phyloP scores from a whole-genome alignment of 2,888 invertebrate species.

The Listrodromus nycthemerus region DNA sequence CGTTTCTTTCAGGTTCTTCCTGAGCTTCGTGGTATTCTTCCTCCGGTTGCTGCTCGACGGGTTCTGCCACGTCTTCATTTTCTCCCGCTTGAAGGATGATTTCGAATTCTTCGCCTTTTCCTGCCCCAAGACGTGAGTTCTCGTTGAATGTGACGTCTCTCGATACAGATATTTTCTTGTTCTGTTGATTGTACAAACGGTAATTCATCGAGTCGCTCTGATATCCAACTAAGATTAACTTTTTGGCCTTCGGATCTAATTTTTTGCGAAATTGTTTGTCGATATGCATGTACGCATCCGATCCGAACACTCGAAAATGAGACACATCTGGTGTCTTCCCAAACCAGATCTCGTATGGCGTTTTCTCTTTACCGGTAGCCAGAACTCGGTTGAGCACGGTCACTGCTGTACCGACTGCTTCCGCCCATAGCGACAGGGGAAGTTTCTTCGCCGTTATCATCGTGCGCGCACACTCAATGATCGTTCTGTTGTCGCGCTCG shows the following conservation, averaged over 20 bases:
- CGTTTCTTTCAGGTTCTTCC: no score
- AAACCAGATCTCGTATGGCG: conserved; percentile 22
- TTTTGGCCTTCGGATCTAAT: conserved; percentile 10
- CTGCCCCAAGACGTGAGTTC: no score
- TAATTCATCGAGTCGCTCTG: conserved; percentile 2
- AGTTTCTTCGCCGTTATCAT: conserved; percentile 55
- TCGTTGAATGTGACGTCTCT: not conserved
- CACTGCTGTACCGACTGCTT: conserved; percentile 57
- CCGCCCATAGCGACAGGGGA: conserved; percentile 68
- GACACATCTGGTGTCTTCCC: not conserved
- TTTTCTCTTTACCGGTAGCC: not conserved
- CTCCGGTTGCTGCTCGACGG: no score
- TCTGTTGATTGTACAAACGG: not conserved
- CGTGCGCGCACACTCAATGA: conserved; percentile 62
- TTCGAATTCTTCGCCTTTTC: no score
- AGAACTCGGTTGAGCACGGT: conserved; percentile 38
- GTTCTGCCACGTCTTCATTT: no score
- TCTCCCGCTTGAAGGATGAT: no score
- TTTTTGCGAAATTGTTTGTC: conserved; percentile 34
- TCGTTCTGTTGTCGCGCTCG: conserved; percentile 66
- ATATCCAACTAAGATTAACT: conserved; percentile 23
- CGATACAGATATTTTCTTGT: not conserved
- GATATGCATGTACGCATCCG: conserved; percentile 4
- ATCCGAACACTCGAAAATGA: conserved; percentile 35
- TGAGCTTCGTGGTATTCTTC: no score